These are phyloP conservation scores for Zygaena filipendulae DNA, from an alignment of 2,888 invertebrate species.

Conservation along the genomic window DNA sequence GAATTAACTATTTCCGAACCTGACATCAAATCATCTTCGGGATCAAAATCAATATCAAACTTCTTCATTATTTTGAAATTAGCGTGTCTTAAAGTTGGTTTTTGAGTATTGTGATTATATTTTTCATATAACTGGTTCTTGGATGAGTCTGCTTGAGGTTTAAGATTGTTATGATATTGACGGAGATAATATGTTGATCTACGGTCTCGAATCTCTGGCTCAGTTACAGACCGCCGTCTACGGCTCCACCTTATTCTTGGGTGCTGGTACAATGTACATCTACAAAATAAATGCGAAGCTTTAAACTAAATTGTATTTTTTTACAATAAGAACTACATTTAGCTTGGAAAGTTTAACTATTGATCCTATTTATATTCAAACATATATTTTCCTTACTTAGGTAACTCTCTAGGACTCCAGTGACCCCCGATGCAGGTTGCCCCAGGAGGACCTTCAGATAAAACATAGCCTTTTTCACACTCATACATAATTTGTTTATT, in stretches of 20 bases:
- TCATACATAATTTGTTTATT: slow-evolving; percentile 97
- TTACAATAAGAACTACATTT: background rate
- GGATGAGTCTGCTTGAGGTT: slow-evolving; percentile 30
- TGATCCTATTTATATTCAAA: too few species aligned
- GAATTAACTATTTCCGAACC: slow-evolving; percentile 24
- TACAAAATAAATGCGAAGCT: slow-evolving; percentile 23
- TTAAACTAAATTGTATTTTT: too few species aligned
- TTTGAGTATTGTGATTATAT: slow-evolving; percentile 46
- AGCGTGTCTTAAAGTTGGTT: slow-evolving; percentile 54
- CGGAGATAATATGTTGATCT: slow-evolving; percentile 49
- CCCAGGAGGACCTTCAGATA: slow-evolving; percentile 89
- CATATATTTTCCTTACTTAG: slow-evolving; percentile 71
- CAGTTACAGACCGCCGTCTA: slow-evolving; percentile 66
- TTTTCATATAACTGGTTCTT: slow-evolving; percentile 53
- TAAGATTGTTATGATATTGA: slow-evolving; percentile 48
- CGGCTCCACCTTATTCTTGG: slow-evolving; percentile 87
- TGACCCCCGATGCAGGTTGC: slow-evolving; percentile 95
- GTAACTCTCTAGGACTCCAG: slow-evolving; percentile 91
- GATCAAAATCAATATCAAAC: slow-evolving; percentile 40
- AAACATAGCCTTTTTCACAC: slow-evolving; percentile 90
- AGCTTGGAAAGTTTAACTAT: background rate
- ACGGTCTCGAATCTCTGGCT: slow-evolving; percentile 44
- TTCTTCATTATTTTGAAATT: slow-evolving; percentile 60
- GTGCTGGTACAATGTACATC: slow-evolving; percentile 87
- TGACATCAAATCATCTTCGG: slow-evolving; percentile 29